Conservation (phyloP, 2,113 vertebrate genomes). For the Pogonocichla stellata region DNA sequence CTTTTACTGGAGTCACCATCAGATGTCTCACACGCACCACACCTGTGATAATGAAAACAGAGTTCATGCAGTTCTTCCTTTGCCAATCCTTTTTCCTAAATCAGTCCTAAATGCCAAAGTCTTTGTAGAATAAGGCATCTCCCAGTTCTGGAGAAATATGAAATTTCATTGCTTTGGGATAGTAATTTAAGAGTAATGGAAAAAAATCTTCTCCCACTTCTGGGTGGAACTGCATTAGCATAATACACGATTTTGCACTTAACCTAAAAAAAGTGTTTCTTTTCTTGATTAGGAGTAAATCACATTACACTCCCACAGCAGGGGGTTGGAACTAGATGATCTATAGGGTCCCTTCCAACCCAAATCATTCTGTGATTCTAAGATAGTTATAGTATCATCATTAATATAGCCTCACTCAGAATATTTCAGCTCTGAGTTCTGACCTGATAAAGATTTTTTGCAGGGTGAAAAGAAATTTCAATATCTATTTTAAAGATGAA, state of each 20-base stretch:
- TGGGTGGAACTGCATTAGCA: not conserved
- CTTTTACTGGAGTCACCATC: not conserved
- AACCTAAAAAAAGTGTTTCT: not conserved
- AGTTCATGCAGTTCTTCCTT: not conserved
- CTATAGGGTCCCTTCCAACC: not conserved
- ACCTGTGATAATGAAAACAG: not conserved
- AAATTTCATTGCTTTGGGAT: not conserved
- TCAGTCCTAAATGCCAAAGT: not conserved
- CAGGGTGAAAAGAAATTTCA: not conserved
- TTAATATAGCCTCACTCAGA: not conserved
- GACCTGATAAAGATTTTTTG: not conserved
- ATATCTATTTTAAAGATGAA: not conserved
- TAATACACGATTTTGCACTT: not conserved
- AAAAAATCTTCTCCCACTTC: not conserved
- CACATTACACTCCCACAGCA: not conserved
- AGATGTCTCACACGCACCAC: not conserved
- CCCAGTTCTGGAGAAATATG: not conserved
- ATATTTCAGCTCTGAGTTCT: not conserved
- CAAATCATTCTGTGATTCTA: not conserved
- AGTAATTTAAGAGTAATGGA: not conserved
- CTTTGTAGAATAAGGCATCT: not conserved
- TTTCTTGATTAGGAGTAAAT: slow-evolving; percentile 31
- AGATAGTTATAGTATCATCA: slow-evolving; percentile 3
- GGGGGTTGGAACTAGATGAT: not conserved
- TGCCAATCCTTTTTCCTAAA: not conserved